phyloP scores from a whole-genome alignment of 2,888 invertebrate genomes.

The Automeris io region DNA sequence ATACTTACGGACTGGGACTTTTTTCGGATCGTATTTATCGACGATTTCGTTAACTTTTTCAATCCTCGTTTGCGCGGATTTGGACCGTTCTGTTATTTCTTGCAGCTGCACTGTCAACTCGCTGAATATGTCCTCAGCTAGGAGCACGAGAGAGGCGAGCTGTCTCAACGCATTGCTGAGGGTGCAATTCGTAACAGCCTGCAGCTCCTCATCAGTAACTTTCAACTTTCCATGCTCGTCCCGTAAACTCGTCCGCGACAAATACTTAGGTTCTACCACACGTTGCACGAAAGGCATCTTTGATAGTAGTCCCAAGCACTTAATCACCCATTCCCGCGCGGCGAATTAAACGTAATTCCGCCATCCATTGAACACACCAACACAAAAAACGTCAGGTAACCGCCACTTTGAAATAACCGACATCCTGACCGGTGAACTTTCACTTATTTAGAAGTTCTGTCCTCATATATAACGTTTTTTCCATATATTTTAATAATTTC shows the following conservation, averaged over 20 bases:
- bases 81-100: constrained; percentile 84
- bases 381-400: constrained; percentile 78
- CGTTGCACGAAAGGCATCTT: constrained; percentile 93
- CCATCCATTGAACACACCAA: constrained; percentile 70
- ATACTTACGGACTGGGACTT: constrained; percentile 95
- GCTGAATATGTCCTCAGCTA: constrained; percentile 91
- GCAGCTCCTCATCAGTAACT: constrained; percentile 85
- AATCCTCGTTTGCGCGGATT: constrained; percentile 82
- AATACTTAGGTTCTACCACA: constrained; percentile 87
- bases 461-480: constrained; percentile 21
- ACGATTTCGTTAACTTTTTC: constrained; percentile 83
- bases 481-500: constrained; percentile 32
- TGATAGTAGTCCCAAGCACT: constrained; percentile 57
- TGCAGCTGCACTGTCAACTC: constrained; percentile 87
- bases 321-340: constrained; percentile 64
- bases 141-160: constrained; percentile 88
- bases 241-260: constrained; percentile 82
- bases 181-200: constrained; percentile 91
- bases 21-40: constrained; percentile 88
- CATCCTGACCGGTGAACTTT: constrained; percentile 69
- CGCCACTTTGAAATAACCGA: constrained; percentile 76
- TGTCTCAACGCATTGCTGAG: constrained; percentile 90
- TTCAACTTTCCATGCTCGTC: constrained; percentile 77
- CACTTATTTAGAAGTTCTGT: constrained; percentile 41
- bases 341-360: constrained; percentile 68